phyloP scores from a whole-genome alignment of 2,113 vertebrate genomes.

The Agapornis roseicollis region DNA sequence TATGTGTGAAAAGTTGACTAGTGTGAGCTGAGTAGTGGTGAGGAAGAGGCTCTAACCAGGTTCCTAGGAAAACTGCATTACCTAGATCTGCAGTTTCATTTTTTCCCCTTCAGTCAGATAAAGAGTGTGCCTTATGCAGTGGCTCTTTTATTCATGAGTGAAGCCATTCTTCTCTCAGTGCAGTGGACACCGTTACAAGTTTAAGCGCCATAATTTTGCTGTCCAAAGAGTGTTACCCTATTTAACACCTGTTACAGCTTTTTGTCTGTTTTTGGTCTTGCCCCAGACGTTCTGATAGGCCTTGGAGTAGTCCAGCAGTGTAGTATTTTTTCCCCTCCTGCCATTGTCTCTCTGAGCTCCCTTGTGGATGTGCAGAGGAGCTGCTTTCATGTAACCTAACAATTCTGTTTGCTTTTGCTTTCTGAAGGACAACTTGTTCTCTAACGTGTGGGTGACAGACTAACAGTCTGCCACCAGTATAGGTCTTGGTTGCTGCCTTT shows the following conservation, averaged over 20 bases:
- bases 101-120: not conserved
- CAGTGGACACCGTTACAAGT: not conserved
- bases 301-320: not conserved
- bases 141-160: not conserved
- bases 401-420: not conserved
- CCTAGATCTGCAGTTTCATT: not conserved
- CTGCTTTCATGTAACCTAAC: not conserved
- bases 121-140: not conserved
- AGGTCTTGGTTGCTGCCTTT: not conserved
- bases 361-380: not conserved
- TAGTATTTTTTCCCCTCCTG: not conserved
- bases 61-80: not conserved
- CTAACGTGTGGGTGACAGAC: not conserved
- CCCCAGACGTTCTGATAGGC: not conserved
- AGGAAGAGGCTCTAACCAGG: not conserved
- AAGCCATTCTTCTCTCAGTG: not conserved
- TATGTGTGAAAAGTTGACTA: not conserved
- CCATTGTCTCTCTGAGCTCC: not conserved
- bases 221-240: not conserved
- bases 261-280: not conserved
- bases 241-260: not conserved
- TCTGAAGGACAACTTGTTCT: not conserved
- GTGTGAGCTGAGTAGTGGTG: not conserved
- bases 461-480: not conserved
- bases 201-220: not conserved